Evolutionary conservation across 2,888 invertebrate genomes (phyloP).

Genomic region (Acanthacorydalis orientalis): DNA sequence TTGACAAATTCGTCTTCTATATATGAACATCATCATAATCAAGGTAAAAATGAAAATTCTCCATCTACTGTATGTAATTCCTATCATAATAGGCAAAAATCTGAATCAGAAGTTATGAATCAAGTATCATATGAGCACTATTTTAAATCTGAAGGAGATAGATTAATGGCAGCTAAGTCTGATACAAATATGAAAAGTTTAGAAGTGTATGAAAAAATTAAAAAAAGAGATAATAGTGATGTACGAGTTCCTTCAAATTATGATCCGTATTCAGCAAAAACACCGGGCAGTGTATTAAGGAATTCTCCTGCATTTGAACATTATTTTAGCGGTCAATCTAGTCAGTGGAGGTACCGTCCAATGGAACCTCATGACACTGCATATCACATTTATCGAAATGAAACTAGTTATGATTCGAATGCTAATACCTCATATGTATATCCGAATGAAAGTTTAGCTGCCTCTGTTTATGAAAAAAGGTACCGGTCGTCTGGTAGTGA

Average conservation of each 20-base stretch:
- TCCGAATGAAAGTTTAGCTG: too few species aligned
- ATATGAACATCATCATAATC: too few species aligned
- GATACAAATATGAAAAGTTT: neutral
- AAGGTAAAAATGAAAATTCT: too few species aligned
- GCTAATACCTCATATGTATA: neutral
- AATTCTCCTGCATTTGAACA: neutral
- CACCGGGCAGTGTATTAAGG: neutral
- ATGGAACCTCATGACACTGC: neutral
- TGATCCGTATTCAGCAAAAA: neutral
- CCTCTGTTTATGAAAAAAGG: neutral
- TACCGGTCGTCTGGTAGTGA: neutral
- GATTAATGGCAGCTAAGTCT: too few species aligned
- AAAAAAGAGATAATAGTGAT: neutral
- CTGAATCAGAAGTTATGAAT: too few species aligned
- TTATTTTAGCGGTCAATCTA: neutral
- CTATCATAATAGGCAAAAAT: too few species aligned
- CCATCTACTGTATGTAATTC: too few species aligned
- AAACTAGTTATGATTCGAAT: neutral
- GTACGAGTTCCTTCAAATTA: neutral
- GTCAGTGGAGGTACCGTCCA: neutral
- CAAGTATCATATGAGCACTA: too few species aligned
- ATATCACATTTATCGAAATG: neutral
- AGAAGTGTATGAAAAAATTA: neutral
- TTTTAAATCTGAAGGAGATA: too few species aligned
- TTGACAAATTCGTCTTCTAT: too few species aligned